A percentile compares a stretch with the other conserved stretches of the same genome.
Conservation (phyloP, 2,113 vertebrate genomes). For the Podiceps cristatus region DNA sequence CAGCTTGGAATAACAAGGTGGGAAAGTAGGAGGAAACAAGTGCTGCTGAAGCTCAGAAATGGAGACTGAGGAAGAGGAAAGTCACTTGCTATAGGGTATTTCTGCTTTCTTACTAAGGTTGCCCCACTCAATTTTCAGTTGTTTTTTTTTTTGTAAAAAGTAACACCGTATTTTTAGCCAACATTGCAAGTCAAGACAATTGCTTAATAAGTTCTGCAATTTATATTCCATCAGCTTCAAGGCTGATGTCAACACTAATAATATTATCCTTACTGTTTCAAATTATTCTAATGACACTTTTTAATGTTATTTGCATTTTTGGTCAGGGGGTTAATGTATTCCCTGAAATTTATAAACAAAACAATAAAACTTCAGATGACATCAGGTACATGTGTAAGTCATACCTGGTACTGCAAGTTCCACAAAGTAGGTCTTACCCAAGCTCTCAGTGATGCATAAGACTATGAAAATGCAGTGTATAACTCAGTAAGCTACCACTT, state of each 20-base stretch:
- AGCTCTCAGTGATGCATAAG: not conserved
- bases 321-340: not conserved
- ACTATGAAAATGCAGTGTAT: not conserved
- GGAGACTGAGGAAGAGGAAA: not conserved
- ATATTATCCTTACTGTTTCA: not conserved
- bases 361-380: not conserved
- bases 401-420: not conserved
- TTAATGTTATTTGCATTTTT: not conserved
- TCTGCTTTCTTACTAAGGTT: not conserved
- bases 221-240: not conserved
- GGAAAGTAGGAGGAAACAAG: not conserved
- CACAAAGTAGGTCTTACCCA: not conserved
- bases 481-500: not conserved
- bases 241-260: not conserved
- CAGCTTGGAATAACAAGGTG: not conserved
- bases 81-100: not conserved
- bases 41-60: not conserved
- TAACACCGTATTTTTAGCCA: not conserved
- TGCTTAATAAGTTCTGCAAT: not conserved
- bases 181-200: not conserved
- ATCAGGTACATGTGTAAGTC: not conserved
- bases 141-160: not conserved
- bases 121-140: not conserved
- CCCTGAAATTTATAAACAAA: not conserved
- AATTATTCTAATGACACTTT: not conserved